These are phyloP conservation scores for Camelus dromedarius DNA, from an alignment of 2,113 vertebrate species.

Conservation along the genomic window DNA sequence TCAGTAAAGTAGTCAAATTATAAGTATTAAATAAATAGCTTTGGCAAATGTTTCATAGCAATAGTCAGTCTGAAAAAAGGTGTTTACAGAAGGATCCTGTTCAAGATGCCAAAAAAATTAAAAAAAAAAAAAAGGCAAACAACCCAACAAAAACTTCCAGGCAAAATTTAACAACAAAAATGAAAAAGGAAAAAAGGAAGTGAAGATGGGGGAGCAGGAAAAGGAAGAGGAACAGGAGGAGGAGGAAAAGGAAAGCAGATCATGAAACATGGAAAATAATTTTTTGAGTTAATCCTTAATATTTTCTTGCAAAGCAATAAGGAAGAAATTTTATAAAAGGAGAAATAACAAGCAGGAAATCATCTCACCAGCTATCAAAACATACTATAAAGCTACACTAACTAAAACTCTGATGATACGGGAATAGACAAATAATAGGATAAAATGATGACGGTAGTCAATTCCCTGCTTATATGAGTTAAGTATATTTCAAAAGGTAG, in stretches of 20 bases:
- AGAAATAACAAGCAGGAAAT: neutral
- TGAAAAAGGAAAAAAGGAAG: neutral
- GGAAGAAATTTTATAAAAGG: neutral
- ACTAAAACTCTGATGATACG: neutral
- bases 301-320: neutral
- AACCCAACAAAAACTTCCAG: neutral
- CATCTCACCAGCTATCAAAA: neutral
- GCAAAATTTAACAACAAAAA: conserved; percentile 43
- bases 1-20: neutral
- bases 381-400: neutral
- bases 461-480: neutral
- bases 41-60: conserved; percentile 1
- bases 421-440: neutral
- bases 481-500: neutral
- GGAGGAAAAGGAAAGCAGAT: neutral
- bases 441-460: neutral
- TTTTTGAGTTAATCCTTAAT: neutral
- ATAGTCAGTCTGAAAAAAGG: neutral
- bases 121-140: conserved; percentile 10
- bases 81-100: neutral
- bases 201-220: neutral
- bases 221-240: neutral
- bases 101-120: neutral
- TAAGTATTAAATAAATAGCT: neutral
- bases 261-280: neutral